These are phyloP conservation scores for Parnassius smintheus DNA, from an alignment of 2,888 invertebrate genomes.

Conservation along the genomic window DNA sequence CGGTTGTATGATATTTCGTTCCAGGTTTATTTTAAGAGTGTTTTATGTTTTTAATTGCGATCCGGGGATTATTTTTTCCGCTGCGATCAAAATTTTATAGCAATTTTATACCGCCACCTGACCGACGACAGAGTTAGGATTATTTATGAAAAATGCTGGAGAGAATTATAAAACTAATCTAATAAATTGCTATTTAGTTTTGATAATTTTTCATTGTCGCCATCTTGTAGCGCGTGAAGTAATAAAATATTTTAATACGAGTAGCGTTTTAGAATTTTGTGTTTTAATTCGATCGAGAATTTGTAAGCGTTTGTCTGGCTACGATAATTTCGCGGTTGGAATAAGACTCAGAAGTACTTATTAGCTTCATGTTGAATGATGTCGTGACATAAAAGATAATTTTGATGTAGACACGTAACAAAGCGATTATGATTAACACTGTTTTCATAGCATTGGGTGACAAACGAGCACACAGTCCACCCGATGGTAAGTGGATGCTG, in stretches of 20 bases:
- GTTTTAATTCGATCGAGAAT: no score
- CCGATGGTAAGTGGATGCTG: no score
- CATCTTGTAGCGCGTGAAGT: constrained; percentile 30
- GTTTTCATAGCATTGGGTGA: no score
- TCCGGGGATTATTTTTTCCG: constrained; percentile 66
- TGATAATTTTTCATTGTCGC: constrained; percentile 37
- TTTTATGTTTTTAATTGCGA: constrained; percentile 78
- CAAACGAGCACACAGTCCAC: no score
- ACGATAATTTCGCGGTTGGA: no score
- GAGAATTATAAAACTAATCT: constrained; percentile 62
- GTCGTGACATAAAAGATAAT: no score
- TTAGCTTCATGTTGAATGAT: no score
- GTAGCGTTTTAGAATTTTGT: constrained; percentile 3
- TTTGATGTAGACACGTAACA: no score
- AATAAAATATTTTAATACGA: constrained; percentile 10
- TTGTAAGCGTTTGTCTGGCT: no score
- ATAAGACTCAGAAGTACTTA: no score
- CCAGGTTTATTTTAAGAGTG: constrained; percentile 69
- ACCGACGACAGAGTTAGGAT: constrained; percentile 76
- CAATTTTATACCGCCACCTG: constrained; percentile 66
- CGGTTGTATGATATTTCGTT: constrained; percentile 67
- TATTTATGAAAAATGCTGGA: constrained; percentile 66
- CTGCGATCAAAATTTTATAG: constrained; percentile 70
- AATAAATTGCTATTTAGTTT: constrained; percentile 56
- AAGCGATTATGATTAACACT: no score